Evolutionary conservation across 2,797 vertebrate species (phyloP).

Genomic region (Menidia menidia): DNA sequence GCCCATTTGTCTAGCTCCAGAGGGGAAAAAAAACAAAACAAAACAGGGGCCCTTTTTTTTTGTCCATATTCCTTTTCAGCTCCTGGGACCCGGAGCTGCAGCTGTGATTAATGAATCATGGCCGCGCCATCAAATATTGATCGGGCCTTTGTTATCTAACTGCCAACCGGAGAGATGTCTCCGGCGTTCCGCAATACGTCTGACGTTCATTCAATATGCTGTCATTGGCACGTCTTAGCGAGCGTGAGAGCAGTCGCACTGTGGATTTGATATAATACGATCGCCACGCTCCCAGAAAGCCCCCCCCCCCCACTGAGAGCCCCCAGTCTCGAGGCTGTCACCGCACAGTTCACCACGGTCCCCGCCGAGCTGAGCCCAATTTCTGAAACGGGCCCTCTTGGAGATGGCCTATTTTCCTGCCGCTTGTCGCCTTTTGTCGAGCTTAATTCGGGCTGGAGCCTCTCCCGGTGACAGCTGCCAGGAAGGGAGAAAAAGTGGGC

Average conservation of each 20-base stretch:
- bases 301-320: too few relatives aligned
- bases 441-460: conserved; percentile 66
- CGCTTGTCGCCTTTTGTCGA: conserved; percentile 65
- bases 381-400: conserved; percentile 61
- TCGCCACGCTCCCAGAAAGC: conserved; percentile 52
- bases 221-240: conserved; percentile 48
- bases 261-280: conserved; percentile 44
- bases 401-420: conserved; percentile 73
- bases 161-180: conserved; percentile 45
- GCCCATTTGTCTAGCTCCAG: conserved; percentile 35
- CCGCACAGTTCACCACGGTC: conserved; percentile 34
- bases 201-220: conserved; percentile 27
- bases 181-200: conserved; percentile 28
- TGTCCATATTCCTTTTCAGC: conserved; percentile 16
- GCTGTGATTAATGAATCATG: conserved; percentile 43
- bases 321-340: conserved; percentile 16
- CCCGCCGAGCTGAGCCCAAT: conserved; percentile 50
- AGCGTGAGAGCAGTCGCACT: conserved; percentile 63
- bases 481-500: conserved; percentile 44
- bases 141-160: conserved; percentile 25
- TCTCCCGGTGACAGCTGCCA: conserved; percentile 70
- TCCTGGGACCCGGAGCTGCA: conserved; percentile 1
- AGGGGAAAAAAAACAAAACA: conserved; percentile 19
- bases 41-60: background rate
- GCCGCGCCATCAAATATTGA: conserved; percentile 46